phyloP scores from a whole-genome alignment of 2,888 invertebrate species.

The Drosophila antonietae region DNA sequence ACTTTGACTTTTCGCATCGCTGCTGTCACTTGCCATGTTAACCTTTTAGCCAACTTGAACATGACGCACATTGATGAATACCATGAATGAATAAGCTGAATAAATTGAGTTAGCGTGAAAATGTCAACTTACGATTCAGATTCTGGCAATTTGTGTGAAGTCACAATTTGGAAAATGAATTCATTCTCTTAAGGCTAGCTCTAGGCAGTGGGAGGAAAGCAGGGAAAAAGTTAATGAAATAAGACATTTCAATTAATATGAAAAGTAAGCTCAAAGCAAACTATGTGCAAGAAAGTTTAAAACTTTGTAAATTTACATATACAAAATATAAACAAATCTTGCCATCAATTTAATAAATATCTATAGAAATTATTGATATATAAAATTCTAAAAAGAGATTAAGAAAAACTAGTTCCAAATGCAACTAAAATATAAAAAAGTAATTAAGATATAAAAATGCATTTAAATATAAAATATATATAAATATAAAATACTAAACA shows the following conservation, averaged over 20 bases:
- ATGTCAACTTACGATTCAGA: slow-evolving; percentile 1
- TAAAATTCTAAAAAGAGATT: too few species aligned
- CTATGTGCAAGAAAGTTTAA: background rate
- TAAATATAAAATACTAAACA: too few species aligned
- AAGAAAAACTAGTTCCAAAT: too few species aligned
- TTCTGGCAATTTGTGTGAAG: background rate
- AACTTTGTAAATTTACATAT: background rate
- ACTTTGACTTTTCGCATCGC: slow-evolving; percentile 2
- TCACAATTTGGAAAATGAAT: background rate
- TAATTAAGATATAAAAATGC: too few species aligned
- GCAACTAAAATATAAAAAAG: too few species aligned
- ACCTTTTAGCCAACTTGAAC: slow-evolving; percentile 4
- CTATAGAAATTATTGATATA: too few species aligned
- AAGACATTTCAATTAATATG: background rate
- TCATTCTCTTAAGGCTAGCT: background rate
- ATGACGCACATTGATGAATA: slow-evolving; percentile 4
- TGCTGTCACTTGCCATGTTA: slow-evolving; percentile 3
- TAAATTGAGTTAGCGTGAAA: slow-evolving; percentile 7
- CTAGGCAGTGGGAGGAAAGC: background rate
- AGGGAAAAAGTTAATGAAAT: background rate
- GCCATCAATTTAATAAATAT: too few species aligned
- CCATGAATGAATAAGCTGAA: background rate
- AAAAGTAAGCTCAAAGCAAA: background rate
- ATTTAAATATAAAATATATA: too few species aligned
- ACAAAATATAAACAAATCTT: too few species aligned